Conservation (phyloP, 92 coral and sea anemone species). For the Palythoa grandis region DNA sequence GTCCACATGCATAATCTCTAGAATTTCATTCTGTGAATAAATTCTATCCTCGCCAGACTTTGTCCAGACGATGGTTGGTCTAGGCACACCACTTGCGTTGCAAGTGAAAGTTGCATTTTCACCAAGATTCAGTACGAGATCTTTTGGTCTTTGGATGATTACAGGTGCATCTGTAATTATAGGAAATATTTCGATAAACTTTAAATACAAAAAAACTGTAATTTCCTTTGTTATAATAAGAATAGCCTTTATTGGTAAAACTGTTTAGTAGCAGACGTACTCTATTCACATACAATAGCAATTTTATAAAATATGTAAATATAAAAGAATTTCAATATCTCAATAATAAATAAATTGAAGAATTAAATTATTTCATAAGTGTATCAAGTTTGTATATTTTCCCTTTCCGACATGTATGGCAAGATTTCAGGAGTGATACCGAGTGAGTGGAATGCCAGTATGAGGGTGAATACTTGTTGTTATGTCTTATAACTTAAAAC, state of each 20-base stretch:
- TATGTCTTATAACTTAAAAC: too few relatives aligned
- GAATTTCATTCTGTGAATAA: not conserved
- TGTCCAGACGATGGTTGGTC: slow-evolving; percentile 1
- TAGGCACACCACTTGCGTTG: slow-evolving; percentile 7
- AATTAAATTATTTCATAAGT: too few relatives aligned
- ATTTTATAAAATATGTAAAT: too few relatives aligned
- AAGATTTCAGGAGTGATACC: too few relatives aligned
- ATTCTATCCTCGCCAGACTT: slow-evolving; percentile 16
- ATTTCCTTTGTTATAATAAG: not conserved
- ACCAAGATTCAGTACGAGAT: not conserved
- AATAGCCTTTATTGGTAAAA: not conserved
- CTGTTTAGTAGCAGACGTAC: too few relatives aligned
- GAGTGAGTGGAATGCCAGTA: too few relatives aligned
- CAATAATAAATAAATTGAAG: too few relatives aligned
- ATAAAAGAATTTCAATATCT: too few relatives aligned
- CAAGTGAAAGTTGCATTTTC: slow-evolving; percentile 18
- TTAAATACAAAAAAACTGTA: not conserved
- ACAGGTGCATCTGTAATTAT: not conserved
- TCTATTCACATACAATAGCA: too few relatives aligned
- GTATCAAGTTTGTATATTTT: too few relatives aligned
- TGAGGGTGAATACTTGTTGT: too few relatives aligned
- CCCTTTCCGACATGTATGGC: too few relatives aligned
- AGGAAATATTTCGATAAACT: not conserved
- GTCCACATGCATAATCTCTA: not conserved
- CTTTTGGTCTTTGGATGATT: slow-evolving; percentile 7